Base-by-base conservation (phyloP, 2,797 vertebrate genomes). In the Nyctibius grandis region DNA sequence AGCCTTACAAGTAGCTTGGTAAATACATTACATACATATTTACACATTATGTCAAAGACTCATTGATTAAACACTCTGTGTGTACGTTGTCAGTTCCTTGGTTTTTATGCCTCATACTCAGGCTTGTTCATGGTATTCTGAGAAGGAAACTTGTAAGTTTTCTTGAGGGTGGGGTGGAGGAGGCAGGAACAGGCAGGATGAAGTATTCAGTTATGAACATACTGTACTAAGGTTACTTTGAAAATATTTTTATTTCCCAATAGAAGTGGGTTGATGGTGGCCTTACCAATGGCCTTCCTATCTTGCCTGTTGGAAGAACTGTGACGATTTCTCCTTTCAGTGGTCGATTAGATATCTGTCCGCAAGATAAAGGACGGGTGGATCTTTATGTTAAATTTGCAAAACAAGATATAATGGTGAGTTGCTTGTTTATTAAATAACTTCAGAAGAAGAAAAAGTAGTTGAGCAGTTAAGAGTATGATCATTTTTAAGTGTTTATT, bases 181-280 rank as follows among this genome's bases (percentile, higher is more conserved):
- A 88, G 45, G 12, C 29, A 74, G 13, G 26, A 18, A 68, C 31
- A 61, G 33, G 34, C 75, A 75, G 19, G 28, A 29, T 79, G 5
- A 74, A 48, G 11, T 79, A 42, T 23, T 72, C 17, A 15, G 20
- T 78, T 91, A 13, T 54, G 33, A 53, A 70, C 23, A 15, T 51
- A 44, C 8, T 81, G 15, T 82, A 22, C 45, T 69, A 63, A 65
- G 48, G 12, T 72, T 63, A 44, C 29, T 79, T 80, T 17, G 36
- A 70, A 69, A 74, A 50, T 75, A 23, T 68, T 87, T 95, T n/a
- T 85, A 1, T 77, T 91, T 77, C 89, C 31, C 72, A 20, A 3
- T 75, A 99, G 99, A 99, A 96, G 68, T 99, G 99, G 99, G 97
- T 98, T 4, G 99, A 99, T 12, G 99, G 99, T 33, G 99, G 98